Evolutionary conservation across 1,140 invertebrate genomes (phyloP).

Genomic region (Drosophila bocki): DNA sequence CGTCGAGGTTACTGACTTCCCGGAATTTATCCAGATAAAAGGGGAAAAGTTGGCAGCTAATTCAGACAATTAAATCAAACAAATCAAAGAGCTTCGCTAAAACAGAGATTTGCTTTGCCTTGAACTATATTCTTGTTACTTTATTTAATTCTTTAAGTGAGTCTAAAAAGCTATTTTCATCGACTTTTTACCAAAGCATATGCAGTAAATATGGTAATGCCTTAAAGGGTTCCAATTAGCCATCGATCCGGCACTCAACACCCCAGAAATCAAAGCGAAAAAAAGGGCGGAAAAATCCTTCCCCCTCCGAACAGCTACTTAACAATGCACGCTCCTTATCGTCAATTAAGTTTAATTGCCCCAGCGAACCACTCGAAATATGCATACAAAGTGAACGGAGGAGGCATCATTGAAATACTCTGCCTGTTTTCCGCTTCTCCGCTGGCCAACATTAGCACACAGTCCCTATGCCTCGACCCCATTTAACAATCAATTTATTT

Average conservation of each 20-base stretch:
- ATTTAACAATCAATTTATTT: slow-evolving; percentile 83
- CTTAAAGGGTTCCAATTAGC: slow-evolving; percentile 41
- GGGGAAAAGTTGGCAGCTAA: slow-evolving; percentile 11
- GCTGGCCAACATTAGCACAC: slow-evolving; percentile 25
- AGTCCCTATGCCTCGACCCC: slow-evolving; percentile 25
- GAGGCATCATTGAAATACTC: slow-evolving; percentile 48
- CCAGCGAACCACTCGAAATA: slow-evolving; percentile 71
- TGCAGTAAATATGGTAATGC: slow-evolving; percentile 29
- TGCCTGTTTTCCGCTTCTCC: slow-evolving; percentile 4
- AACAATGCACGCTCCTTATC: slow-evolving; percentile 59
- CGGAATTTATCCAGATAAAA: slow-evolving; percentile 4
- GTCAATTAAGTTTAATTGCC: slow-evolving; percentile 83
- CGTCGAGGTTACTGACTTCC: slow-evolving; percentile 11
- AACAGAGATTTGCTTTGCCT: background rate
- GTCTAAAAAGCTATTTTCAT: background rate
- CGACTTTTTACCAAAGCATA: background rate
- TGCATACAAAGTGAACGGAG: slow-evolving; percentile 71
- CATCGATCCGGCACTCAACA: slow-evolving; percentile 13
- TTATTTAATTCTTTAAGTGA: slow-evolving; percentile 1
- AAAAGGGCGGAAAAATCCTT: slow-evolving; percentile 26
- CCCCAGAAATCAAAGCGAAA: slow-evolving; percentile 56
- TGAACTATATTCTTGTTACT: background rate
- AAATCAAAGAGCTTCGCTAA: slow-evolving; percentile 4
- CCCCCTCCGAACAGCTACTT: slow-evolving; percentile 35
- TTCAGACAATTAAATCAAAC: slow-evolving; percentile 7